Evolutionary conservation across 2,888 invertebrate species (phyloP).

Genomic region (Caenorhabditis sp.): DNA sequence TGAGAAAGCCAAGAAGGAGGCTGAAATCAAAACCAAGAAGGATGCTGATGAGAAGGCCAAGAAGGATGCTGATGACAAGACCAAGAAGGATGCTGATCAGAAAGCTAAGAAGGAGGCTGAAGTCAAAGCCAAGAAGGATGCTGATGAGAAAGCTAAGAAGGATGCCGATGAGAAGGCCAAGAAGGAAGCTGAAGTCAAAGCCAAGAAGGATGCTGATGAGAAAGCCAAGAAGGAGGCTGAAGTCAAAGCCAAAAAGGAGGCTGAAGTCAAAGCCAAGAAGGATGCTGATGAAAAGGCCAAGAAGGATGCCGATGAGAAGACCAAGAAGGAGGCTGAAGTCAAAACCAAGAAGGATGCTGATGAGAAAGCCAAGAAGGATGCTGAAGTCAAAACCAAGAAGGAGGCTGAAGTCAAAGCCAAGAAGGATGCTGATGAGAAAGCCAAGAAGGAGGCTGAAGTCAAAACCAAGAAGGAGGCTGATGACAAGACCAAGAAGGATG

Average conservation of each 20-base stretch:
- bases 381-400: conserved; percentile 6
- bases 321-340: not conserved
- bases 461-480: not conserved
- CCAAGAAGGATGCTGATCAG: conserved; percentile 1
- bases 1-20: conserved; percentile 7
- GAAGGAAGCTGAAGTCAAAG: conserved; percentile 7
- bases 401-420: conserved; percentile 7
- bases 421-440: conserved; percentile 11
- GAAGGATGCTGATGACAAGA: conserved; percentile 9
- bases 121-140: conserved; percentile 1
- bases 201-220: not conserved
- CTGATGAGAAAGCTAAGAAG: conserved; percentile 2
- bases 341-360: conserved; percentile 8
- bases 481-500: conserved; percentile 1
- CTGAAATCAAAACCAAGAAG: not conserved
- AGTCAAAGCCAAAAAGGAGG: conserved; percentile 13
- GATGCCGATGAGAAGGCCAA: not conserved
- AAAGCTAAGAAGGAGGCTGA: not conserved
- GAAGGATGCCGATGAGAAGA: conserved; percentile 3
- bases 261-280: conserved; percentile 4
- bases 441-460: conserved; percentile 5
- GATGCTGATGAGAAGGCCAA: conserved; percentile 5
- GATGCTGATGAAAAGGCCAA: conserved; percentile 3
- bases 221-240: not conserved
- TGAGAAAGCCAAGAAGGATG: conserved; percentile 8